Evolutionary conservation across 2,797 vertebrate species (phyloP).

Genomic region (Lutjanus campechanus): DNA sequence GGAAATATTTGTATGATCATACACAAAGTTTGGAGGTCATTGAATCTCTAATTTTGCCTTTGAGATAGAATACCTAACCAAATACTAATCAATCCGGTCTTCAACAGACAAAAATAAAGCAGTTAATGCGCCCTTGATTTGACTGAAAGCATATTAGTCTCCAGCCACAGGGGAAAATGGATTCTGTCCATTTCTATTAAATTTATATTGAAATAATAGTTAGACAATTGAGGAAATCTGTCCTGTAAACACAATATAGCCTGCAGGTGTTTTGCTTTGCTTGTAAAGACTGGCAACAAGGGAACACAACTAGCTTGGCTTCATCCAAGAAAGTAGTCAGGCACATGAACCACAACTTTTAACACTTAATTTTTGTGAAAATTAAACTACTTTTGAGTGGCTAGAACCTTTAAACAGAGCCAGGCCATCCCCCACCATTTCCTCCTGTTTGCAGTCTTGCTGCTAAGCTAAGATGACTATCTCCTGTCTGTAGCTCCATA

Average conservation of each 20-base stretch:
- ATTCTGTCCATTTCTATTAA: background rate
- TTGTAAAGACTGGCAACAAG: background rate
- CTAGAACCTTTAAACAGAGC: background rate
- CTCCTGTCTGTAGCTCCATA: background rate
- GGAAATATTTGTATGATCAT: background rate
- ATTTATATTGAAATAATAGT: too few relatives aligned
- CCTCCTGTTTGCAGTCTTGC: background rate
- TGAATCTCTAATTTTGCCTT: background rate
- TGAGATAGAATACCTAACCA: background rate
- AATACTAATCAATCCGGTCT: background rate
- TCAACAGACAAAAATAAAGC: background rate
- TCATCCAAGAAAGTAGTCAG: background rate
- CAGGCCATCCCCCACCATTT: background rate
- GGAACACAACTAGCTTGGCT: background rate
- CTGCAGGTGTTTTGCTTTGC: background rate
- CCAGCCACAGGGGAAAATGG: background rate
- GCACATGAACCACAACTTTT: background rate
- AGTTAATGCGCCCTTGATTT: background rate
- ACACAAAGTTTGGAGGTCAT: background rate
- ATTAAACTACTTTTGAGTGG: background rate
- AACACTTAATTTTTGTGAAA: background rate
- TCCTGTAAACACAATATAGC: background rate
- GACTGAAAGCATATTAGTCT: background rate
- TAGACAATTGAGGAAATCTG: background rate
- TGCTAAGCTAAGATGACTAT: background rate